These are phyloP conservation scores for Pseudomyrmex dendroicus DNA, from an alignment of 1,140 invertebrate species.

Conservation along the genomic window DNA sequence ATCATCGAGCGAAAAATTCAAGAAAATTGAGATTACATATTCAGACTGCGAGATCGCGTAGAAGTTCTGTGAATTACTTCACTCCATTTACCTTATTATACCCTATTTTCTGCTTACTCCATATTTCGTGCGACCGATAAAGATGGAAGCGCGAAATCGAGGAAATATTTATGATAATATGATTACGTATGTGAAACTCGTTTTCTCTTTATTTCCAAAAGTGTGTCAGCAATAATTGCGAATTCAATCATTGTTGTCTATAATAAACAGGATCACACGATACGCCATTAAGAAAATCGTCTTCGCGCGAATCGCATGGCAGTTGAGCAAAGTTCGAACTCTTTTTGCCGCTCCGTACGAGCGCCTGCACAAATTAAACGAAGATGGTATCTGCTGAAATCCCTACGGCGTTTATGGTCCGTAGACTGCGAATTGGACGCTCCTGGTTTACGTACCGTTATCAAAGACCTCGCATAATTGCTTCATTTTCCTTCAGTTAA, in stretches of 20 bases:
- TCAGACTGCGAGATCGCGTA: not conserved
- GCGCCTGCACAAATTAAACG: conserved; percentile 48
- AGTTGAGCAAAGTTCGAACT: conserved; percentile 32
- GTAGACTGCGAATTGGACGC: conserved; percentile 63
- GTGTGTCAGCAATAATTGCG: too few species aligned
- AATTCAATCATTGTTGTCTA: not conserved
- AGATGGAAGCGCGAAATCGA: too few species aligned
- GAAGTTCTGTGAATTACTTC: too few species aligned
- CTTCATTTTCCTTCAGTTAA: conserved; percentile 66
- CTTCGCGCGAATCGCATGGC: conserved; percentile 29
- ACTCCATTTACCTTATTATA: too few species aligned
- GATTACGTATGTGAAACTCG: too few species aligned
- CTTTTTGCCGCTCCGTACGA: conserved; percentile 32
- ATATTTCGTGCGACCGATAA: too few species aligned
- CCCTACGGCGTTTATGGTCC: conserved; percentile 54
- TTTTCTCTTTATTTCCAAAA: too few species aligned
- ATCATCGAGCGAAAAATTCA: conserved; percentile 13
- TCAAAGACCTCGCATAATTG: conserved; percentile 61
- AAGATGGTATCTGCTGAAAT: conserved; percentile 55
- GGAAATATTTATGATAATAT: too few species aligned
- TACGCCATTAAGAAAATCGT: not conserved
- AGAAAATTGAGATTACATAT: conserved; percentile 42
- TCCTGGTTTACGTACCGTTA: conserved; percentile 47
- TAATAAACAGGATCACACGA: not conserved
- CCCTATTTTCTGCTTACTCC: too few species aligned